Base-by-base conservation (phyloP, 2,888 invertebrate species). In the Emesis castigata region DNA sequence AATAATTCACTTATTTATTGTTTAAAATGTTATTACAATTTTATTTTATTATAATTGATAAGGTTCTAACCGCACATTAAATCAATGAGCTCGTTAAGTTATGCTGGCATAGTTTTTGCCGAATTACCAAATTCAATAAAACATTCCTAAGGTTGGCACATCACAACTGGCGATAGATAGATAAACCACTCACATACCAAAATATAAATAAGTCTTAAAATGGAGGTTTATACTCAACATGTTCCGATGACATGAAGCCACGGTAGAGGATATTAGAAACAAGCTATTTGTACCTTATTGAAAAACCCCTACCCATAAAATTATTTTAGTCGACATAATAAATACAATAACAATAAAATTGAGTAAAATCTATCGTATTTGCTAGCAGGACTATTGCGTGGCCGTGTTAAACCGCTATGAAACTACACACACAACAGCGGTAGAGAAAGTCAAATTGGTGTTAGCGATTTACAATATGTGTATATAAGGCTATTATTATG, bases 341-440 rank as follows among this genome's bases (percentile, higher is more conserved):
- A 75, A 77, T 65, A 73, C 62, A 76, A 80, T 39, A 76, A 80
- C 65, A 31, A 53, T 74, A 75, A 73, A 64, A 70, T 68, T 18
- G 56, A 56, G 56, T 80, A 74, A 74, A 72, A 74, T 53, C 56
- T 75, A 66, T 69, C 34, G 75, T 71, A 72, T 75, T 80, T 86
- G 88, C 91, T 92, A 92, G 91, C 91, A 89, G 89, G 89, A 90
- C 90, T 91, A 91, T 87, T 88, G 82, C 86, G 89, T 87, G 89
- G 89, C 89, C 87, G 83, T 85, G 85, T 83, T 83, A 82, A n/a
- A 76, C 20, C 53, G 31, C 72, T 64, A 64, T 74, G 87, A 80
- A 79, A 84, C 88, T 87, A 90, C 82, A 85, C 86, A 89, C 84
- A 88, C 58, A 89, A 88, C 85, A 90, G 86, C 88, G 87, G 84